Conservation (phyloP, 1,140 invertebrate genomes). For the Drosophila ironensis region DNA sequence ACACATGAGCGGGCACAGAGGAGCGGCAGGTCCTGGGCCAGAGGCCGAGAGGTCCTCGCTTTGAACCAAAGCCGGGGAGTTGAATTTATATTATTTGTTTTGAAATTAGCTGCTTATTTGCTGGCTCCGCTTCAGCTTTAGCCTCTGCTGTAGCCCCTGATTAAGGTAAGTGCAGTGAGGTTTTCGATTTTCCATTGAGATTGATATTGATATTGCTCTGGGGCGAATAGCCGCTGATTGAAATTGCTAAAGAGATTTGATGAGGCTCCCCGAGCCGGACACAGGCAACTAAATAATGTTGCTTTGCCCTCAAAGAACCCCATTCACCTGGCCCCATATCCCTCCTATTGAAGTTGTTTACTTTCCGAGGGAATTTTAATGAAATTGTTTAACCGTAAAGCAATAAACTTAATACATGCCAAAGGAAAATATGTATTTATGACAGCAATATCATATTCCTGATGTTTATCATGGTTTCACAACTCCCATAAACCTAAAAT, state of each 20-base stretch:
- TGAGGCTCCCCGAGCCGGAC: neutral
- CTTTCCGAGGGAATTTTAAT: too few relatives aligned
- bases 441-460: too few relatives aligned
- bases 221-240: slow-evolving; percentile 5
- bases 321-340: too few relatives aligned
- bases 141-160: slow-evolving; percentile 30
- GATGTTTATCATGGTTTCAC: too few relatives aligned
- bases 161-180: slow-evolving; percentile 34
- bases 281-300: neutral
- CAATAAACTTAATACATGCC: too few relatives aligned
- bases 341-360: too few relatives aligned
- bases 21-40: slow-evolving; percentile 28
- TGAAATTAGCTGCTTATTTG: slow-evolving; percentile 61
- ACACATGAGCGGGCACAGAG: slow-evolving; percentile 37
- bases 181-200: slow-evolving; percentile 21
- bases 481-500: neutral
- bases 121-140: slow-evolving; percentile 6
- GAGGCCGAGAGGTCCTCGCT: slow-evolving; percentile 48
- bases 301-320: neutral
- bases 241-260: slow-evolving; percentile 1
- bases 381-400: too few relatives aligned
- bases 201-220: slow-evolving; percentile 6
- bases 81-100: slow-evolving; percentile 56
- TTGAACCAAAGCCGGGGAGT: slow-evolving; percentile 23
- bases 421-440: too few relatives aligned